phyloP scores from a whole-genome alignment of 2,113 vertebrate genomes.

The Heteronetta atricapilla region DNA sequence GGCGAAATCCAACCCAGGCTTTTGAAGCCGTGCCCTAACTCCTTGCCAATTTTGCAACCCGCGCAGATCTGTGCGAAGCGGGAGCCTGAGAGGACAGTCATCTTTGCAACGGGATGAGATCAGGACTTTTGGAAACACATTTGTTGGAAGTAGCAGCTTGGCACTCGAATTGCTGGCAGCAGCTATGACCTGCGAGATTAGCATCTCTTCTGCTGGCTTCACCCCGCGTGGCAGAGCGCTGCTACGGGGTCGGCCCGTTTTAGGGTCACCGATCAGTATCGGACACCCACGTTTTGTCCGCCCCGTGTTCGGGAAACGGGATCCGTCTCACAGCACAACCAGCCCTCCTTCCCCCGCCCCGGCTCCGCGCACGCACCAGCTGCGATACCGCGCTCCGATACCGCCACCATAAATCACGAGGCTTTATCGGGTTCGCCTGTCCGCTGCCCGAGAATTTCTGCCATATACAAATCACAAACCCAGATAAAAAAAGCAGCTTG shows the following conservation, averaged over 20 bases:
- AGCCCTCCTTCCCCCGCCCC: slow-evolving; percentile 23
- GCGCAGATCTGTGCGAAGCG: neutral
- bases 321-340: neutral
- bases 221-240: neutral
- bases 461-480: slow-evolving; percentile 42
- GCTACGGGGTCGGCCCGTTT: neutral
- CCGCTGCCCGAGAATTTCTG: slow-evolving; percentile 25
- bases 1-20: neutral
- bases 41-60: slow-evolving; percentile 15
- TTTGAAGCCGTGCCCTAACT: neutral
- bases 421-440: slow-evolving; percentile 31
- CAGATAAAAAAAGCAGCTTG: neutral
- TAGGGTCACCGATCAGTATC: slow-evolving; percentile 38
- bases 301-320: slow-evolving; percentile 56
- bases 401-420: slow-evolving; percentile 24
- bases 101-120: neutral
- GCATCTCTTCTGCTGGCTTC: slow-evolving; percentile 63
- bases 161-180: slow-evolving; percentile 59
- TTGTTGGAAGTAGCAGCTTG: slow-evolving; percentile 61
- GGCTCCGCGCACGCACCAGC: neutral
- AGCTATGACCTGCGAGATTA: slow-evolving; percentile 68
- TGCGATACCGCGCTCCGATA: neutral
- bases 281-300: slow-evolving; percentile 23
- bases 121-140: slow-evolving; percentile 52
- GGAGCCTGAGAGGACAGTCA: slow-evolving; percentile 21